A percentile compares a stretch with the other conserved stretches of the same genome.
Conservation (phyloP, 2,888 invertebrate species). For the Drosophila tanythrix region DNA sequence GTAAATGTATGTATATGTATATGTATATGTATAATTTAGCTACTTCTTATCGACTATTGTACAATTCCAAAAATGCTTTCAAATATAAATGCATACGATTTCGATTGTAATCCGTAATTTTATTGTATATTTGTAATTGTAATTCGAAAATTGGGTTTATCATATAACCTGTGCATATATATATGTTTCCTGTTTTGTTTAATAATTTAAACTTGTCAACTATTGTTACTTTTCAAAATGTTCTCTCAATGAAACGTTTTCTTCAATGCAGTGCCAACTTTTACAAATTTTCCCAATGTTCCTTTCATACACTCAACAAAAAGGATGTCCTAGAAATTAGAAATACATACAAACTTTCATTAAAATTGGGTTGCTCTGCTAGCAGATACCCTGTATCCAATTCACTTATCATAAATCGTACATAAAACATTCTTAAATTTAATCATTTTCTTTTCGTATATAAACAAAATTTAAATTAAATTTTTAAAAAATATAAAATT, state of each 20-base stretch:
- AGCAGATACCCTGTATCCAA: background rate
- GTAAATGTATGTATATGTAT: constrained; percentile 18
- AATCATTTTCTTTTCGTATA: background rate
- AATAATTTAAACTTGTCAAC: constrained; percentile 26
- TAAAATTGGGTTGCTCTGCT: background rate
- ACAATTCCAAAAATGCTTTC: constrained; percentile 79
- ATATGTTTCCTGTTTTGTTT: constrained; percentile 44
- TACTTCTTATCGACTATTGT: constrained; percentile 64
- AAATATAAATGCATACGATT: constrained; percentile 77
- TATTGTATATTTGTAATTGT: constrained; percentile 25
- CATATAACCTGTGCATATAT: constrained; percentile 57
- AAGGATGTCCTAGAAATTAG: background rate
- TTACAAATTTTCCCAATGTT: constrained; percentile 6
- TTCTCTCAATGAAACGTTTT: constrained; percentile 28
- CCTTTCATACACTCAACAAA: constrained; percentile 3
- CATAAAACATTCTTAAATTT: background rate
- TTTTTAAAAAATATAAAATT: background rate
- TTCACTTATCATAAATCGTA: background rate
- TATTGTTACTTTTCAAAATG: constrained; percentile 38
- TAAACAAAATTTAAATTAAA: background rate
- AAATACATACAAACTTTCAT: background rate
- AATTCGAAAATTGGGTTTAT: constrained; percentile 55
- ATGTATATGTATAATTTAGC: constrained; percentile 64
- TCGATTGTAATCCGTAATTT: constrained; percentile 53
- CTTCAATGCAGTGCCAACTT: constrained; percentile 32